A percentile compares a stretch with the other conserved stretches of the same genome.
phyloP scores from a whole-genome alignment of 2,888 invertebrate genomes.

The Drosophila falleni region DNA sequence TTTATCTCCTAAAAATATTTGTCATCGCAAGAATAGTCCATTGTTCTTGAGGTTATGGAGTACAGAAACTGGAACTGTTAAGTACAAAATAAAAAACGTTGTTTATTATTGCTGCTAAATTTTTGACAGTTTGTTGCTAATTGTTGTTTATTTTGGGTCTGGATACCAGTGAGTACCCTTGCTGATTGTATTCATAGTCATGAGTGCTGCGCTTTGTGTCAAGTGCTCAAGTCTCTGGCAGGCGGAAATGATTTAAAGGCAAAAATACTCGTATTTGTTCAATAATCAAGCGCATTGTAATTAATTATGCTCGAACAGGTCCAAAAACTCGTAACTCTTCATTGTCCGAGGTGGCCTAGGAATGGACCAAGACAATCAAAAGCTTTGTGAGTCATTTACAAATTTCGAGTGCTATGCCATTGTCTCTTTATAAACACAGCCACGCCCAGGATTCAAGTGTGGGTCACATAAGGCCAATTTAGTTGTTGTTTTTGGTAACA shows the following conservation, averaged over 20 bases:
- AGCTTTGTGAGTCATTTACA: slow-evolving; percentile 59
- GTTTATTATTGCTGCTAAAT: slow-evolving; percentile 33
- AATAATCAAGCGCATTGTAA: slow-evolving; percentile 44
- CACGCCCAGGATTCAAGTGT: slow-evolving; percentile 62
- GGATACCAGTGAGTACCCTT: slow-evolving; percentile 11
- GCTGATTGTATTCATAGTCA: slow-evolving; percentile 27
- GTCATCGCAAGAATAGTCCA: slow-evolving; percentile 16
- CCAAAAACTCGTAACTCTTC: not conserved
- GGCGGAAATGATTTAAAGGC: slow-evolving; percentile 63
- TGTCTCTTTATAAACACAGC: slow-evolving; percentile 45
- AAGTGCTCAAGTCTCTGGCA: slow-evolving; percentile 5
- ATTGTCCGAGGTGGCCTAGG: slow-evolving; percentile 16
- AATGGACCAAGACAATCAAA: slow-evolving; percentile 48
- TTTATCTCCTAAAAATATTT: slow-evolving; percentile 25
- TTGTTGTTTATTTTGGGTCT: slow-evolving; percentile 38
- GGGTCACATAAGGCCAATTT: slow-evolving; percentile 15
- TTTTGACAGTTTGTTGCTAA: slow-evolving; percentile 75
- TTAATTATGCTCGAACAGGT: slow-evolving; percentile 60
- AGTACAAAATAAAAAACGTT: slow-evolving; percentile 15
- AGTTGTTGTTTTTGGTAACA: slow-evolving; percentile 24
- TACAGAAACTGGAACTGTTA: slow-evolving; percentile 51
- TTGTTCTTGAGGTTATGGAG: slow-evolving; percentile 38
- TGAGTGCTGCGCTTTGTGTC: slow-evolving; percentile 54
- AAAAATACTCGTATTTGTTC: slow-evolving; percentile 37
- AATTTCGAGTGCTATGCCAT: slow-evolving; percentile 42